phyloP scores from a whole-genome alignment of 2,888 invertebrate genomes.

The Noctua pronuba region DNA sequence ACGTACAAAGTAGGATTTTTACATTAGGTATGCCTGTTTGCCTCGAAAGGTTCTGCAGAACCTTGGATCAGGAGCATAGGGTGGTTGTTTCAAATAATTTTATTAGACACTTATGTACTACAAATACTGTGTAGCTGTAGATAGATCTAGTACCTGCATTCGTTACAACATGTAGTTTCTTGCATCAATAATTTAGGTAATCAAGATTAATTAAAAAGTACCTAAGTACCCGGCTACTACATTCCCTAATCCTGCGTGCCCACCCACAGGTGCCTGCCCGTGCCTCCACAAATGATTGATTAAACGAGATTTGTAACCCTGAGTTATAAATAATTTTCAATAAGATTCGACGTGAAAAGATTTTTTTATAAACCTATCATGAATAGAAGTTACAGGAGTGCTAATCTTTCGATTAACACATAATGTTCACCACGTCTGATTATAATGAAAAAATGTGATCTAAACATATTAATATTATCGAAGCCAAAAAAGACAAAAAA shows the following conservation, averaged over 20 bases:
- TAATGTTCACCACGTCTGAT: neutral
- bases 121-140: neutral
- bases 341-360: neutral
- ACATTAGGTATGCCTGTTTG: neutral
- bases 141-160: neutral
- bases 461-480: no score
- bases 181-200: neutral
- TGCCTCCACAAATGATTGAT: neutral
- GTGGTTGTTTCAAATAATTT: no score
- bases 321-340: conserved; percentile 7
- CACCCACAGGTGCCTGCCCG: neutral
- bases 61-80: no score
- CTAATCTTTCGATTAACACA: neutral
- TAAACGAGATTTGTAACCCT: neutral
- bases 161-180: neutral
- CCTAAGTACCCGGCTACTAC: neutral
- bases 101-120: neutral
- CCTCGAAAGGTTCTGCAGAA: no score
- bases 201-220: neutral
- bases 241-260: neutral
- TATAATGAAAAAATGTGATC: no score
- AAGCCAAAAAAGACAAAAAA: no score
- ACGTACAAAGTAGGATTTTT: neutral
- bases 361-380: neutral
- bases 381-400: neutral